A percentile compares a stretch with the other conserved stretches of the same genome.
Evolutionary conservation across 2,888 invertebrate genomes (phyloP).

Genomic region (Steinernema carpocapsae): DNA sequence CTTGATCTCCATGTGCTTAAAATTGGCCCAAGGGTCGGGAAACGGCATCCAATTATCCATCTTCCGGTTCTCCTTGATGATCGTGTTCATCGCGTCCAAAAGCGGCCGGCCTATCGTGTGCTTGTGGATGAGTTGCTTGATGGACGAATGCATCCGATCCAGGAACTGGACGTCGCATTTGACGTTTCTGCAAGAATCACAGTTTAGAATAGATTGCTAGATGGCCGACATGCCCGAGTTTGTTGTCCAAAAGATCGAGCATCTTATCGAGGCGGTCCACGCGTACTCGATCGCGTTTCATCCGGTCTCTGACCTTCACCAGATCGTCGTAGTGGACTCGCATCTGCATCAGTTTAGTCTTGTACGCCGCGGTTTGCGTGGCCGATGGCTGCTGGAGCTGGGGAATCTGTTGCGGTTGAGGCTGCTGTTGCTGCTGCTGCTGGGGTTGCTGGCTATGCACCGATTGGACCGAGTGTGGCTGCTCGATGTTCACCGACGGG

Average conservation of each 20-base stretch:
- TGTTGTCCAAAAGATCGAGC: background rate
- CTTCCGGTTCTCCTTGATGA: constrained; percentile 3
- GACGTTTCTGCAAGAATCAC: background rate
- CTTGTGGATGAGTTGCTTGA: background rate
- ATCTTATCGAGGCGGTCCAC: background rate
- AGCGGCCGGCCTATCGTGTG: background rate
- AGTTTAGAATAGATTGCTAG: background rate
- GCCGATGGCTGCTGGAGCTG: no score
- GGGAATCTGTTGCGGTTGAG: background rate
- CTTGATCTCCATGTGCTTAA: constrained; percentile 15
- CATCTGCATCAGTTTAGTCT: background rate
- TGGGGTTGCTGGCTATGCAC: background rate
- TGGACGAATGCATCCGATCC: background rate
- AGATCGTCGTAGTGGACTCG: background rate
- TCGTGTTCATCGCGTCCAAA: constrained; percentile 1
- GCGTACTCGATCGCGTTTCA: background rate
- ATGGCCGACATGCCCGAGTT: background rate
- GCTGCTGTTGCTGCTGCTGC: background rate
- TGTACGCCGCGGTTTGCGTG: background rate
- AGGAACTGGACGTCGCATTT: background rate
- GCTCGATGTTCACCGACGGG: constrained; percentile 19
- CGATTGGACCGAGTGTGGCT: constrained; percentile 11
- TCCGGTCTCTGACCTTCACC: constrained; percentile 1
- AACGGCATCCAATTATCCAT: background rate
- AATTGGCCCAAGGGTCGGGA: constrained; percentile 15